A percentile compares a stretch with the other conserved stretches of the same genome.
phyloP scores from a whole-genome alignment of 2,113 vertebrate genomes.

The Pelmatolapia mariae region DNA sequence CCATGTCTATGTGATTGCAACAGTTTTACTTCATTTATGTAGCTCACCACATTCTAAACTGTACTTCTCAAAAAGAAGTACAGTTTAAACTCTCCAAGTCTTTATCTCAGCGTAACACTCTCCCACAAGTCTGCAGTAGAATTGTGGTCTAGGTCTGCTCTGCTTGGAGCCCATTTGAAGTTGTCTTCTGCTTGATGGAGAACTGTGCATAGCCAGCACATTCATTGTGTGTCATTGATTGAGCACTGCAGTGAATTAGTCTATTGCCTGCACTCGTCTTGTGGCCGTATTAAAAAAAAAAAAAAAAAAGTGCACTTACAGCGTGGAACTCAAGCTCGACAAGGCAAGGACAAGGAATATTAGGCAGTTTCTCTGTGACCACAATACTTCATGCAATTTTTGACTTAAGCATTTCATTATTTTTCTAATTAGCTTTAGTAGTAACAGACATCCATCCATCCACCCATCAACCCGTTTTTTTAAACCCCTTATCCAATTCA shows the following conservation, averaged over 20 bases:
- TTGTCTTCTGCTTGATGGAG: constrained; percentile 32
- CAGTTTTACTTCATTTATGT: background rate
- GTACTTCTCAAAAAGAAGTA: background rate
- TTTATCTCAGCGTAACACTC: background rate
- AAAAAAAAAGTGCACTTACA: background rate
- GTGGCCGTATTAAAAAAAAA: background rate
- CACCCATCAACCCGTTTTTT: fast-evolving
- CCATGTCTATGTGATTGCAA: background rate
- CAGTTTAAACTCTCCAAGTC: background rate
- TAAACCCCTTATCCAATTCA: background rate
- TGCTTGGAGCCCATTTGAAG: background rate
- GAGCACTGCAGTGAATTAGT: constrained; percentile 46
- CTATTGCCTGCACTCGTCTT: constrained; percentile 14
- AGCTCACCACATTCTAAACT: background rate
- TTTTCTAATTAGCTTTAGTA: background rate
- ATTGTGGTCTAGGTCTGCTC: background rate
- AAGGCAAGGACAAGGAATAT: background rate
- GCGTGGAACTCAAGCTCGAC: background rate
- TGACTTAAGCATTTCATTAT: background rate
- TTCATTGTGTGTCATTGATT: constrained; percentile 46
- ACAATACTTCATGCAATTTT: background rate
- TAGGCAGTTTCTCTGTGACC: background rate
- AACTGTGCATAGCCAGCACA: constrained; percentile 32
- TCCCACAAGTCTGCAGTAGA: background rate
- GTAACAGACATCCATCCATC: background rate